Evolutionary conservation across 2,888 invertebrate genomes (phyloP).

Genomic region (Meloe dianella): DNA sequence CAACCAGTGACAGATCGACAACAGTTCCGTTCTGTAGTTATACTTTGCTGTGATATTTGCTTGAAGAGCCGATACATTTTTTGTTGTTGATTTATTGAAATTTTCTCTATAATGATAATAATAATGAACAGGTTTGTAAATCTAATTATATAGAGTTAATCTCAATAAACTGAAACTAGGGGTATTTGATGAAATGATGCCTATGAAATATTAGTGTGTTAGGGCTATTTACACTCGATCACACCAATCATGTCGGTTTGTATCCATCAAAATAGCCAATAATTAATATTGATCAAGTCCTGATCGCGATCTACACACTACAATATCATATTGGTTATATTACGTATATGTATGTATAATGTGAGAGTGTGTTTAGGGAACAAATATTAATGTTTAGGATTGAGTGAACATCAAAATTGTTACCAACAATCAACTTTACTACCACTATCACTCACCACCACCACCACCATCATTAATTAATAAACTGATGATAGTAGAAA

Average conservation of each 20-base stretch:
- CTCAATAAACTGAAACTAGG: slow-evolving; percentile 5
- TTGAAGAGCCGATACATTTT: too few relatives aligned
- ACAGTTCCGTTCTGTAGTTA: too few relatives aligned
- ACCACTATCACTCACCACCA: slow-evolving; percentile 28
- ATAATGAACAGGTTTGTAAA: neutral
- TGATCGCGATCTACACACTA: slow-evolving; percentile 44
- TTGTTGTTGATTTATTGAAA: too few relatives aligned
- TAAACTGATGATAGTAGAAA: slow-evolving; percentile 46
- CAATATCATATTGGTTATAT: neutral
- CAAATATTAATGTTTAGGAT: slow-evolving; percentile 51
- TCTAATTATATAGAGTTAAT: slow-evolving; percentile 8
- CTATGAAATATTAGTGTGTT: slow-evolving; percentile 30
- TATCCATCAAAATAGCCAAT: slow-evolving; percentile 50
- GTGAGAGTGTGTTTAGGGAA: slow-evolving; percentile 31
- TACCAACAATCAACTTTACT: neutral
- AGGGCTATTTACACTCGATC: slow-evolving; percentile 32
- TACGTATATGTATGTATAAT: neutral
- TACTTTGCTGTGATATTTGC: too few relatives aligned
- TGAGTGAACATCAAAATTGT: slow-evolving; percentile 44
- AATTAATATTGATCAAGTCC: slow-evolving; percentile 54
- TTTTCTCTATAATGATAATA: too few relatives aligned
- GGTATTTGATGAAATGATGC: slow-evolving; percentile 13
- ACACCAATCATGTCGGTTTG: slow-evolving; percentile 37
- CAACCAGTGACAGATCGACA: too few relatives aligned
- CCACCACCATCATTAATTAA: slow-evolving; percentile 27